Conservation (phyloP, 2,113 vertebrate genomes). For the Emberiza fucata region DNA sequence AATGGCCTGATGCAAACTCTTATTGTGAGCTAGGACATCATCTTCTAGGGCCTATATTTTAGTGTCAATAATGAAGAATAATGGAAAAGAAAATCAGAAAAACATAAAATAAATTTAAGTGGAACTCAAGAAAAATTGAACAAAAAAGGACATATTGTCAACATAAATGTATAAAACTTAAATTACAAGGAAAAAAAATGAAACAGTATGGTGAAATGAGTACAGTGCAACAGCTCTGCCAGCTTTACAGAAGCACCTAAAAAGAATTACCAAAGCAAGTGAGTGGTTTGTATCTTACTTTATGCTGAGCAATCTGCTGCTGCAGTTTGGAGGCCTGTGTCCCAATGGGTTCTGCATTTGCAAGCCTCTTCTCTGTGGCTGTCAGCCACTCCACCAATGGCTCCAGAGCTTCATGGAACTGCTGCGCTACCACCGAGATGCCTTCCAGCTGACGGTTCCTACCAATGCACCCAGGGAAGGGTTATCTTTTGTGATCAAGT, state of each 20-base stretch:
- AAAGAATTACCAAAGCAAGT: neutral
- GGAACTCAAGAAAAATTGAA: conserved; percentile 45
- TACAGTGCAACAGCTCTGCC: neutral
- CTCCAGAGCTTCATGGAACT: conserved; percentile 93
- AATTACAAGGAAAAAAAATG: neutral
- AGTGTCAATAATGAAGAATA: conserved; percentile 37
- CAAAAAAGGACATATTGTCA: neutral
- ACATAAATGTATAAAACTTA: conserved; percentile 38
- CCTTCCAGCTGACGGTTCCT: conserved; percentile 93
- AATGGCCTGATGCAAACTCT: conserved; percentile 89
- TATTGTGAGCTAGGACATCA: conserved; percentile 87
- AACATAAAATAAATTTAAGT: conserved; percentile 62
- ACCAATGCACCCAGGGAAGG: conserved; percentile 27
- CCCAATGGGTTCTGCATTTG: conserved; percentile 89
- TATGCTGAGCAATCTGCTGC: conserved; percentile 90
- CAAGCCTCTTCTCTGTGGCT: conserved; percentile 85
- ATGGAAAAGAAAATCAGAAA: conserved; percentile 66
- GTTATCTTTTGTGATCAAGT: neutral
- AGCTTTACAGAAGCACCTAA: neutral
- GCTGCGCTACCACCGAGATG: conserved; percentile 90
- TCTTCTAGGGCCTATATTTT: conserved; percentile 88
- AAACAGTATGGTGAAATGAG: neutral
- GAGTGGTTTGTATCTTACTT: conserved; percentile 75
- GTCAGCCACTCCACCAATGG: conserved; percentile 89
- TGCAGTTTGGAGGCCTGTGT: conserved; percentile 89